Evolutionary conservation across 2,113 vertebrate genomes (phyloP), one percentile per base, ranked within the genome.

Genomic region (Rhagologus leucostigma): DNA sequence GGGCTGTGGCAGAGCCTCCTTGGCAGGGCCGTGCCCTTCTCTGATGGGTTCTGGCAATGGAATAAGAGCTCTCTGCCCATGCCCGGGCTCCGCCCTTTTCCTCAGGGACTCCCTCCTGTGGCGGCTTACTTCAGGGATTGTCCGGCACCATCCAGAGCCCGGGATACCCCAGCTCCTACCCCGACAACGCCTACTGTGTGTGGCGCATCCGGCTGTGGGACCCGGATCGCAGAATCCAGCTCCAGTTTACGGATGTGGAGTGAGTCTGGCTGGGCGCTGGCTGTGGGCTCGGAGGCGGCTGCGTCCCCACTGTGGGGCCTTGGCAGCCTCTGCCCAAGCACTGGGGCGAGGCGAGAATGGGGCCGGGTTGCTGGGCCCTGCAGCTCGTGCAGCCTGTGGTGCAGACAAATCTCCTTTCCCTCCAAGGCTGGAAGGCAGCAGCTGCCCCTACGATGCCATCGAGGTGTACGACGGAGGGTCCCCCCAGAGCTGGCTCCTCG

Each of bases 281-380:
- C 46, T 2, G 10, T 3, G 52, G 41, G 42, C 29, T 35, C 8
- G 3, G 21, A 46, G 35, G 3, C 0, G 3, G 14, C n/a, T 62
- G 3, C 0, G 0, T 49, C 11, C 27, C 53, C 29, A 4, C 0
- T 0, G 5, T 1, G 1, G 35, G 16, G 21, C 27, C 32, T 20
- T 6, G 63, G 56, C 32, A 6, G 5, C 18, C 21, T 33, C 44
- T 63, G 60, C 33, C 59, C 10, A 1, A 19, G 42, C 1, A 0
- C 55, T 6, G 17, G 20, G 20, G 12, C 18, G 44, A 46, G 44
- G 44, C 4, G 44, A 19, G 44, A 6, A 10, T 2, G 67, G 41
- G 33, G 16, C 26, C 0, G 1, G 7, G 16, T 1, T 30, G 59
- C 27, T 9, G 47, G 37, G 53, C 26, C 62, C 56, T 13, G n/a